Evolutionary conservation across 1,140 invertebrate genomes (phyloP).

Genomic region (Scaptomyza graminum): DNA sequence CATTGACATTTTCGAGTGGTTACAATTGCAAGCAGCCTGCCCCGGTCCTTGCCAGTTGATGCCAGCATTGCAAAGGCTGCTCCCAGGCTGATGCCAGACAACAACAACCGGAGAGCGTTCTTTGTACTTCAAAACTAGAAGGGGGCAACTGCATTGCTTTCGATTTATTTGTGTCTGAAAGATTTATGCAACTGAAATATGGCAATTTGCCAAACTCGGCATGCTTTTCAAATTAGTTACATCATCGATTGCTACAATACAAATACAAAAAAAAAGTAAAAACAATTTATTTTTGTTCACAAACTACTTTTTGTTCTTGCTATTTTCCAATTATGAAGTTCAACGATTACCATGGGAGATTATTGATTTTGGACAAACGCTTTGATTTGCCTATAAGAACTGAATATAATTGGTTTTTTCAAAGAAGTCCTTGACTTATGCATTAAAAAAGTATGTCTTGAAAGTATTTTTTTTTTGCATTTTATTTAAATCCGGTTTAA

Average conservation of each 20-base stretch:
- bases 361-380: background rate
- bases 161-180: slow-evolving; percentile 65
- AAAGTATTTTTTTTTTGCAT: no score
- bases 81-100: no score
- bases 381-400: background rate
- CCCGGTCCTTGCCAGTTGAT: background rate
- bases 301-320: background rate
- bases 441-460: background rate
- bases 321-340: slow-evolving; percentile 2
- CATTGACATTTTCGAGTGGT: slow-evolving; percentile 80
- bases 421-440: background rate
- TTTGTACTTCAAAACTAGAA: background rate
- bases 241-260: slow-evolving; percentile 15
- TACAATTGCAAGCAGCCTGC: slow-evolving; percentile 69
- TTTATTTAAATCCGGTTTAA: background rate
- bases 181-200: slow-evolving; percentile 50
- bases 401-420: background rate
- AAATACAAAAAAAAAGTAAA: background rate
- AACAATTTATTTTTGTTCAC: background rate
- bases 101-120: no score
- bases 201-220: slow-evolving; percentile 44
- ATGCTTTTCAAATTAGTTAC: slow-evolving; percentile 29
- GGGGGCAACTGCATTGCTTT: slow-evolving; percentile 64
- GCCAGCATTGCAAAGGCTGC: background rate
- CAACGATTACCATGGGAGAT: no score